Conservation (phyloP, 2,797 vertebrate genomes). For the Poeciliopsis paucimaculata region DNA sequence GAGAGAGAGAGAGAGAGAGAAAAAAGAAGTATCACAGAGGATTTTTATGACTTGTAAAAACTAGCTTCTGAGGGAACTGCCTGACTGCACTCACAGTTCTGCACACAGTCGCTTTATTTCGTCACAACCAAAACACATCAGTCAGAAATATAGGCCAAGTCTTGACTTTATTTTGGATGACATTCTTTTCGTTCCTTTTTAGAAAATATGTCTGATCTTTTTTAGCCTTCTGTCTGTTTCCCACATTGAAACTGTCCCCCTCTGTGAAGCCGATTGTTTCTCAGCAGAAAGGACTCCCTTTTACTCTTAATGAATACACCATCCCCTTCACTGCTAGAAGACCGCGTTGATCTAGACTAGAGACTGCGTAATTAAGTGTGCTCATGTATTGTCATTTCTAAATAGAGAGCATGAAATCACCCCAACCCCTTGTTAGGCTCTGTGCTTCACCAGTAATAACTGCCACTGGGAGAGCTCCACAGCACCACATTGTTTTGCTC, state of each 20-base stretch:
- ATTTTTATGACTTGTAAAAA: conserved; percentile 71
- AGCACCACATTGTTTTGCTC: conserved; percentile 57
- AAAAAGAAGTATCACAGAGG: conserved; percentile 62
- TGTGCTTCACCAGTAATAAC: conserved; percentile 48
- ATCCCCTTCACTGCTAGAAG: conserved; percentile 70
- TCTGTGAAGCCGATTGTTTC: conserved; percentile 66
- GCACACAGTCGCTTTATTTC: conserved; percentile 61
- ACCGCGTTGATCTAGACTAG: conserved; percentile 80
- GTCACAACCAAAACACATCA: conserved; percentile 63
- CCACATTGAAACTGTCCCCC: conserved; percentile 46
- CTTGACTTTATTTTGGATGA: conserved; percentile 58
- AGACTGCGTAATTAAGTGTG: conserved; percentile 78
- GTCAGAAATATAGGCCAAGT: conserved; percentile 74
- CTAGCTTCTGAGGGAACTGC: conserved; percentile 63
- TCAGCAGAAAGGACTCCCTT: conserved; percentile 63
- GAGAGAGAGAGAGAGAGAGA: conserved; percentile 25
- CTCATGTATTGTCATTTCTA: conserved; percentile 81
- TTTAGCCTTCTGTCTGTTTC: conserved; percentile 54
- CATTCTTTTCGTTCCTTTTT: conserved; percentile 54
- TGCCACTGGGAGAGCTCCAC: conserved; percentile 57
- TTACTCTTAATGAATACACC: conserved; percentile 78
- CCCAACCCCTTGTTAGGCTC: conserved; percentile 73
- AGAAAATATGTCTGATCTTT: conserved; percentile 41
- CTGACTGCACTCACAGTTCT: conserved; percentile 62
- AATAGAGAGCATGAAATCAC: conserved; percentile 77